These are phyloP conservation scores for Brachypterus glaber DNA, from an alignment of 2,888 invertebrate species.

Conservation along the genomic window DNA sequence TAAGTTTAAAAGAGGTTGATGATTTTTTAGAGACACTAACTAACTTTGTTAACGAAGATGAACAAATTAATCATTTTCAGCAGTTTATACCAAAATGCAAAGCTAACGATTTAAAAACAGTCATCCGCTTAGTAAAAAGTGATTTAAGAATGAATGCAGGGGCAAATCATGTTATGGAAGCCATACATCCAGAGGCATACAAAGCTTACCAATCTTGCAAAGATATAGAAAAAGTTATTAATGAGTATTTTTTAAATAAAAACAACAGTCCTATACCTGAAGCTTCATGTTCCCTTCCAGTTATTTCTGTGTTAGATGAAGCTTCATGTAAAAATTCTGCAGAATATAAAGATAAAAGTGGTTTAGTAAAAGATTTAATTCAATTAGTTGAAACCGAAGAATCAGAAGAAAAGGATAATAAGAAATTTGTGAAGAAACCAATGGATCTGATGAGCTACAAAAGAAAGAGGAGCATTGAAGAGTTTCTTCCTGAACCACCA, in stretches of 20 bases:
- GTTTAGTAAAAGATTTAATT: too few species aligned
- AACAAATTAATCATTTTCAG: conserved; percentile 68
- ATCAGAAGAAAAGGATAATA: conserved; percentile 4
- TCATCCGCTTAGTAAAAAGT: conserved; percentile 80
- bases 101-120: conserved; percentile 67
- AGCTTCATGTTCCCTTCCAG: conserved; percentile 61
- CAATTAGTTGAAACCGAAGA: conserved; percentile 10
- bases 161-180: conserved; percentile 84
- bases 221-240: conserved; percentile 66
- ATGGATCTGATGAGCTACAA: too few species aligned
- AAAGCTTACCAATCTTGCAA: conserved; percentile 77
- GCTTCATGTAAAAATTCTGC: too few species aligned
- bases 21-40: conserved; percentile 64
- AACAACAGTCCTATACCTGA: conserved; percentile 30
- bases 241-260: conserved; percentile 24
- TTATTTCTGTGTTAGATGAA: conserved; percentile 89
- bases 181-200: conserved; percentile 81
- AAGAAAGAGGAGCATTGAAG: too few species aligned
- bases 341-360: too few species aligned
- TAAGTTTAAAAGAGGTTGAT: conserved; percentile 71
- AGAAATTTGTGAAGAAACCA: conserved; percentile 4
- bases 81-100: conserved; percentile 69
- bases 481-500: too few species aligned
- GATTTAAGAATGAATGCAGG: conserved; percentile 90
- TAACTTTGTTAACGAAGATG: conserved; percentile 74